These are phyloP conservation scores for Pogonocherus hispidulus DNA, from an alignment of 2,888 invertebrate genomes.

Conservation along the genomic window DNA sequence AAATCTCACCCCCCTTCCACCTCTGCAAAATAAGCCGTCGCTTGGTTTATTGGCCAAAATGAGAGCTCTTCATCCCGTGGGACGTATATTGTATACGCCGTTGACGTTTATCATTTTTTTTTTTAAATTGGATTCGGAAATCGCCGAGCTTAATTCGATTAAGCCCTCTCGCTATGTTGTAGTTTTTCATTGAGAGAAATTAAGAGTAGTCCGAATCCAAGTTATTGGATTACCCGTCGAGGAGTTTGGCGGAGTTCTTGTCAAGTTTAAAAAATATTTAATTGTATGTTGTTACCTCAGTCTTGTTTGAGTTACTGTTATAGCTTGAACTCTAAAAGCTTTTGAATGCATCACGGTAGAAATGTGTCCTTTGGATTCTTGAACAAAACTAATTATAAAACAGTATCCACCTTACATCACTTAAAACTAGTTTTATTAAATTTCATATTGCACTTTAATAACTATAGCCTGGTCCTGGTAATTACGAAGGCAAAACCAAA, in stretches of 20 bases:
- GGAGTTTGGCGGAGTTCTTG: background rate
- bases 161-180: background rate
- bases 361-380: background rate
- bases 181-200: slow-evolving; percentile 1
- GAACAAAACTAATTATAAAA: too few relatives aligned
- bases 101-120: slow-evolving; percentile 21
- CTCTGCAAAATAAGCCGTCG: background rate
- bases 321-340: background rate
- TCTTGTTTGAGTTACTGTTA: background rate
- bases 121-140: slow-evolving; percentile 16
- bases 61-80: background rate
- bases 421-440: too few relatives aligned
- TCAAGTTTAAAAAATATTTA: background rate
- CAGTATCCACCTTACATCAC: too few relatives aligned
- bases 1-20: background rate
- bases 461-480: too few relatives aligned
- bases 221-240: background rate
- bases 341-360: background rate
- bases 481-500: too few relatives aligned
- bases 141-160: slow-evolving; percentile 5
- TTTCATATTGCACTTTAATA: too few relatives aligned
- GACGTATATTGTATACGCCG: slow-evolving; percentile 14
- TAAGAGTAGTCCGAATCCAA: background rate
- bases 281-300: too few relatives aligned
- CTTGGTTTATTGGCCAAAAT: too few relatives aligned